Base-by-base conservation (phyloP, 2,797 vertebrate species). In the Etheostoma nigrum region DNA sequence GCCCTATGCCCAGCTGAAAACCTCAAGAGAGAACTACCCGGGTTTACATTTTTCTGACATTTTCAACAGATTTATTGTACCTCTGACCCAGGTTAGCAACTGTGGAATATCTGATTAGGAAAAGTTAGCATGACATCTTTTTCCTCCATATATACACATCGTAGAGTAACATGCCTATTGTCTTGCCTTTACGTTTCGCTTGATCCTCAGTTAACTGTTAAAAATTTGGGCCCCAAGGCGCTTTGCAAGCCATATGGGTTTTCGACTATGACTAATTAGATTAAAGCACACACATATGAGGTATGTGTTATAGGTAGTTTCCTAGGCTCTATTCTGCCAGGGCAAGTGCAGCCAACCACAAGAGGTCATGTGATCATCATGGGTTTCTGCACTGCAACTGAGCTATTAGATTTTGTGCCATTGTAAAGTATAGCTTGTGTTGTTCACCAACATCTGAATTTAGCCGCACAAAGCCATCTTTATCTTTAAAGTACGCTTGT, bases 181-280 rank as follows among this genome's bases (percentile, higher is more conserved):
- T 64, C 21, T n/a, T 63, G 13, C 67, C 67, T 71, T 81, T 47
- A 33, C 65, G 15, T 69, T 52, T 67, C 53, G 48, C 61, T 58
- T 86, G 82, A 87, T 40, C 85, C 82, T 86, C 49, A 70, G 54
- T 3, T 81, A 83, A 85, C 72, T 82, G 53, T 12, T 74, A 49
- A 36, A 74, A 60, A 47, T 25, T 65, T 2, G 6, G 52, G 40
- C 72, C 79, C 68, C 19, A 15, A 36, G 76, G 80, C 45, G 27
- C 72, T 72, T 42, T n/a, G 51, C 42, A 14, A 14, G 44, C 67
- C 33, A 61, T 55, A 78, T 70, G 79, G 70, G 72, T 77, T 78
- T 71, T 73, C 7, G 19, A 48, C 74, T 68, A 21, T 79, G 74
- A 73, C 81, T 91, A 91, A 91, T 93, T 88, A 76, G 85, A 91